These are phyloP conservation scores for Semotilus atromaculatus DNA, from an alignment of 2,797 vertebrate genomes.

Conservation along the genomic window DNA sequence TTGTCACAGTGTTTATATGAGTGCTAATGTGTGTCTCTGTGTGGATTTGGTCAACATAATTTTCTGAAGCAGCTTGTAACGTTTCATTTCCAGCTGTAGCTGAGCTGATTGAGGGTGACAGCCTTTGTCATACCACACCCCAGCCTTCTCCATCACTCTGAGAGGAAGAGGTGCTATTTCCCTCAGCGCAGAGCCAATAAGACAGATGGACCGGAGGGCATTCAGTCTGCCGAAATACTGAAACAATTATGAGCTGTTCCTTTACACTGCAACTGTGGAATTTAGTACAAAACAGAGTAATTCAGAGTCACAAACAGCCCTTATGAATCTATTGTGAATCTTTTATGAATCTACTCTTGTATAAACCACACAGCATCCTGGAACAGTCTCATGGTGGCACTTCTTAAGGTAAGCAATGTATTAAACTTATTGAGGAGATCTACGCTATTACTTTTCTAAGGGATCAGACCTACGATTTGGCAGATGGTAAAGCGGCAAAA, in stretches of 20 bases:
- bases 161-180: constrained; percentile 42
- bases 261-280: constrained; percentile 30
- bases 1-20: neutral
- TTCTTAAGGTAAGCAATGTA: neutral
- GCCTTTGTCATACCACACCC: constrained; percentile 27
- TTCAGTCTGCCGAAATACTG: constrained; percentile 33
- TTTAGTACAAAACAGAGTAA: constrained; percentile 40
- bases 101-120: constrained; percentile 22
- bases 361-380: neutral
- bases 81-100: constrained; percentile 11
- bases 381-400: neutral
- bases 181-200: constrained; percentile 23
- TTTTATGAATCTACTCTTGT: too few species aligned
- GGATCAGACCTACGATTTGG: neutral
- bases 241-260: constrained; percentile 42
- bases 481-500: neutral
- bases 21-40: neutral
- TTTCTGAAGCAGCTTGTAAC: neutral
- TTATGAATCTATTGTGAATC: too few species aligned
- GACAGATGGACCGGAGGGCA: constrained; percentile 36
- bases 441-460: neutral
- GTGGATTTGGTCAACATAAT: neutral
- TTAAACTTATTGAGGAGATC: neutral
- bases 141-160: neutral
- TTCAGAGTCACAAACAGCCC: neutral